Evolutionary conservation across 2,888 invertebrate genomes (phyloP).

Genomic region (Masnerella sp.): DNA sequence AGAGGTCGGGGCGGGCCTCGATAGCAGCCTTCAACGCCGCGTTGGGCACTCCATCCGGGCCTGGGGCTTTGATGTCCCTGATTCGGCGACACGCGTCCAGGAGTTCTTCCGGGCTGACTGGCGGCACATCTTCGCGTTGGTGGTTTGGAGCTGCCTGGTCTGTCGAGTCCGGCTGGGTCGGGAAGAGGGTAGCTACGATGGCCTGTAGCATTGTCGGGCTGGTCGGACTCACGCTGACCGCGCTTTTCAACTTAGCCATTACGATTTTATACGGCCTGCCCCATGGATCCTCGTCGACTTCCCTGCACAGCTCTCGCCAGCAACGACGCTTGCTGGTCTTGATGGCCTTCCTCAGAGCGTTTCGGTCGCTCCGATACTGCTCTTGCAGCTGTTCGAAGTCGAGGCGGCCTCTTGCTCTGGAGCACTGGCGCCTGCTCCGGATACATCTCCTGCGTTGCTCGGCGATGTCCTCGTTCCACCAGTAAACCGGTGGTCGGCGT

Average conservation of each 20-base stretch:
- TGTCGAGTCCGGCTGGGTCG: background rate
- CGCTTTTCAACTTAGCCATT: background rate
- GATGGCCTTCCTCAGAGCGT: background rate
- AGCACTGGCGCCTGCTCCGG: background rate
- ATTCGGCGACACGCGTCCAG: constrained; percentile 8
- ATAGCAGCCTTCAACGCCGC: constrained; percentile 47
- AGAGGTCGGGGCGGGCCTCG: constrained; percentile 42
- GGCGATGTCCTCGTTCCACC: background rate
- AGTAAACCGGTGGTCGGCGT: background rate
- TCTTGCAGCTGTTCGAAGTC: background rate
- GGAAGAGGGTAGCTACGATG: background rate
- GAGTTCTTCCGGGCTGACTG: background rate
- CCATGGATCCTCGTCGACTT: constrained; percentile 1
- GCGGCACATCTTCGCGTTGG: background rate
- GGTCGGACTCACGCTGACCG: background rate
- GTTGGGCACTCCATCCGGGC: constrained; percentile 17
- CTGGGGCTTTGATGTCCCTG: constrained; percentile 6
- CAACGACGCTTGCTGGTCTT: background rate
- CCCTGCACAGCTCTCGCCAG: background rate
- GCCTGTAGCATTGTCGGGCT: background rate
- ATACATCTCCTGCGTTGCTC: background rate
- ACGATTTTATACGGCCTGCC: constrained; percentile 3
- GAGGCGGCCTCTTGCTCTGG: background rate
- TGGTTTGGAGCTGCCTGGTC: background rate
- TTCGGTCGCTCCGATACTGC: background rate